Evolutionary conservation across 2,113 vertebrate genomes (phyloP).

Genomic region (Chloropsis cyanopogon): DNA sequence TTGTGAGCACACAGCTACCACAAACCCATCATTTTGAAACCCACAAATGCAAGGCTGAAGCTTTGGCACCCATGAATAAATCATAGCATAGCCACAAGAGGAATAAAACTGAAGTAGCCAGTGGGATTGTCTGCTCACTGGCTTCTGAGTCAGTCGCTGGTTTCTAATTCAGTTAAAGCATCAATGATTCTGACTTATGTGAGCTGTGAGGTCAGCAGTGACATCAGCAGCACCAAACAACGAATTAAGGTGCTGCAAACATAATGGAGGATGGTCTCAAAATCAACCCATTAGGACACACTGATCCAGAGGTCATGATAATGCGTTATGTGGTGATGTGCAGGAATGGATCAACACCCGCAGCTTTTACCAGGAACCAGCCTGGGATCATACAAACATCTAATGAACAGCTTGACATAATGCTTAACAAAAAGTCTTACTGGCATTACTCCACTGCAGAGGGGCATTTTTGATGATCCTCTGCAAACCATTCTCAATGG

Average conservation of each 20-base stretch:
- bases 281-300: background rate
- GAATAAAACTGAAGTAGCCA: background rate
- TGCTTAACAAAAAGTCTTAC: background rate
- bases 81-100: background rate
- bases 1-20: background rate
- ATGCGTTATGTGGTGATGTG: rapidly evolving
- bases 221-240: background rate
- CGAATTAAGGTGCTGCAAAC: background rate
- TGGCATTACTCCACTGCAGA: background rate
- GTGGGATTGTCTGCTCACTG: background rate
- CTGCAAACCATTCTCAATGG: background rate
- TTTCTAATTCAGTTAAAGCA: background rate
- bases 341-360: rapidly evolving
- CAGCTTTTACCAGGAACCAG: background rate
- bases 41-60: background rate
- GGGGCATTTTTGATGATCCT: background rate
- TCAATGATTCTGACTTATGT: background rate
- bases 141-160: background rate
- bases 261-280: background rate
- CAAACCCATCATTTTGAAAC: background rate
- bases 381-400: background rate
- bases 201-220: background rate
- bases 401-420: background rate
- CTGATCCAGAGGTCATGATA: background rate
- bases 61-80: background rate